Conservation (phyloP, 2,113 vertebrate species). For the Pseudorhombus dupliciocellatus region DNA sequence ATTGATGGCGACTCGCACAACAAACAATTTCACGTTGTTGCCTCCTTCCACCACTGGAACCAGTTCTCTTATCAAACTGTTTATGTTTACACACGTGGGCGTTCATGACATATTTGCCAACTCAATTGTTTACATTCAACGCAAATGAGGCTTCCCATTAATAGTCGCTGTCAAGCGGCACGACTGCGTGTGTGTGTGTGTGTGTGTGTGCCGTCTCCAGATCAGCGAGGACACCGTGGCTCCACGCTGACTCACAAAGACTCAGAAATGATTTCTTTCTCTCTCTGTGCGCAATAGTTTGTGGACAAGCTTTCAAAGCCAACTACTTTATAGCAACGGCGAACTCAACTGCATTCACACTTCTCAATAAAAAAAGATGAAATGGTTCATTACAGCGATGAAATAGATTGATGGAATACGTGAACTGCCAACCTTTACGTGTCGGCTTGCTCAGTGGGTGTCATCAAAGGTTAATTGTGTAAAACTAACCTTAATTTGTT, state of each 20-base stretch:
- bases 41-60: conserved; percentile 46
- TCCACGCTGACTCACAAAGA: conserved; percentile 25
- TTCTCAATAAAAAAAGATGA: conserved; percentile 40
- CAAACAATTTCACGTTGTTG: conserved; percentile 55
- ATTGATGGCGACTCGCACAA: conserved; percentile 39
- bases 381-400: conserved; percentile 55
- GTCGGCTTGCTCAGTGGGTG: conserved; percentile 56
- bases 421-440: conserved; percentile 71
- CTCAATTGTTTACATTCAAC: conserved; percentile 72
- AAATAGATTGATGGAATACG: conserved; percentile 64
- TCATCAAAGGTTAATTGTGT: conserved; percentile 79
- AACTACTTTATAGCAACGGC: conserved; percentile 14
- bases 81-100: conserved; percentile 65
- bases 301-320: conserved; percentile 37
- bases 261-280: conserved; percentile 31
- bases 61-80: conserved; percentile 55
- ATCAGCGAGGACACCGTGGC: conserved; percentile 44
- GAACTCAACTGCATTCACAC: conserved; percentile 21
- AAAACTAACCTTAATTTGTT: conserved; percentile 73
- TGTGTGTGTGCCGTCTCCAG: conserved; percentile 44
- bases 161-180: conserved; percentile 64
- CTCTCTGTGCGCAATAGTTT: not conserved
- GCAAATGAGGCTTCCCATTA: conserved; percentile 72
- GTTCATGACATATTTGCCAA: conserved; percentile 66
- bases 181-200: conserved; percentile 42